phyloP scores from a whole-genome alignment of 2,797 vertebrate genomes.

The Ambastaia sidthimunki region DNA sequence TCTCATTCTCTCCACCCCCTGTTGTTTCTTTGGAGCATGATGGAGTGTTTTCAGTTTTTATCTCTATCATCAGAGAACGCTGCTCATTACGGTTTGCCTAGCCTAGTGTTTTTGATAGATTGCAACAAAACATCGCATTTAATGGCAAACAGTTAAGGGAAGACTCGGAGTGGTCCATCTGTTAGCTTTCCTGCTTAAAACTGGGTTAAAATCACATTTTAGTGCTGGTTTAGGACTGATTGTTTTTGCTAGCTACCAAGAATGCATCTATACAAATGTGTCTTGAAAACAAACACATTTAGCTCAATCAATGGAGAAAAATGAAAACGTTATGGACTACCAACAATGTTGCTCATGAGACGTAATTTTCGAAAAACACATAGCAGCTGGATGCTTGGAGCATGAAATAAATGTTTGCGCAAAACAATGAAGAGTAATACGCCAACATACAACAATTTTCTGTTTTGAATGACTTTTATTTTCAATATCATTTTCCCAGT shows the following conservation, averaged over 20 bases:
- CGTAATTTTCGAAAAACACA: neutral
- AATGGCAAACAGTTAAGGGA: conserved; percentile 13
- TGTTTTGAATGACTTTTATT: conserved; percentile 67
- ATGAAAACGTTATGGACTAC: neutral
- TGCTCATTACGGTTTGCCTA: conserved; percentile 33
- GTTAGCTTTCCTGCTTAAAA: conserved; percentile 11
- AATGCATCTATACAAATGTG: neutral
- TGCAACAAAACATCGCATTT: neutral
- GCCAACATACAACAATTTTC: neutral
- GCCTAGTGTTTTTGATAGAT: conserved; percentile 34
- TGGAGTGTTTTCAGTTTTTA: conserved; percentile 30
- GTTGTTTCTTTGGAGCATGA: conserved; percentile 40
- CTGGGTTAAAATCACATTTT: neutral
- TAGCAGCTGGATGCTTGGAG: neutral
- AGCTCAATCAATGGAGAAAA: conserved; percentile 5
- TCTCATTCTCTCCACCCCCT: conserved; percentile 25
- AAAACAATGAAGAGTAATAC: conserved; percentile 34
- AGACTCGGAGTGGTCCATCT: conserved; percentile 18
- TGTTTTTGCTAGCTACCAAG: neutral
- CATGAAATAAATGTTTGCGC: neutral
- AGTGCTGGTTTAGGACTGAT: neutral
- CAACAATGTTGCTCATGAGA: conserved; percentile 1
- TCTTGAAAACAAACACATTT: neutral
- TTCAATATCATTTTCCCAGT: conserved; percentile 60
- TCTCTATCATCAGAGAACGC: conserved; percentile 33